Conservation (phyloP, 2,113 vertebrate species). For the Gasterosteus nipponicus region DNA sequence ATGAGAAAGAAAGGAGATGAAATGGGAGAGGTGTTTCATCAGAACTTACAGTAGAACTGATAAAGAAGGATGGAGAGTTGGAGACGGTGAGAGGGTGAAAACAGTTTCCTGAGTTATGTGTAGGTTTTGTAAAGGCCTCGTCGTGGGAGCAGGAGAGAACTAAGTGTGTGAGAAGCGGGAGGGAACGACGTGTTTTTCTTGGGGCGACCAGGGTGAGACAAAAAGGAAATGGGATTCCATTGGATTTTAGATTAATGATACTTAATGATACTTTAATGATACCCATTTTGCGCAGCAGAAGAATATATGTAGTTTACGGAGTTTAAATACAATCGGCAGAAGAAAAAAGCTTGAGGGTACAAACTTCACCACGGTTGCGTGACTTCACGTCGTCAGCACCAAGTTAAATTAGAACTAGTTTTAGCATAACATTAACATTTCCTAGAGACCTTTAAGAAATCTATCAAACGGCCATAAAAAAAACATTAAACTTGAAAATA, state of each 20-base stretch:
- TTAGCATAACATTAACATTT: not conserved
- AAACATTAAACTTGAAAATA: not conserved
- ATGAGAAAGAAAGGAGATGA: conserved; percentile 20
- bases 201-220: not conserved
- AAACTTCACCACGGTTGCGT: not conserved
- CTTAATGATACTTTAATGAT: not conserved
- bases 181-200: not conserved
- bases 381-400: not conserved
- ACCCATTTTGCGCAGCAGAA: not conserved
- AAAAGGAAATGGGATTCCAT: not conserved
- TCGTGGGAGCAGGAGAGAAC: conserved; percentile 30
- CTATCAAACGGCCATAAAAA: not conserved
- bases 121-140: conserved; percentile 33
- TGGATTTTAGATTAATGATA: not conserved
- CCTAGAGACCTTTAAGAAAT: not conserved
- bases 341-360: not conserved
- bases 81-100: conserved; percentile 28
- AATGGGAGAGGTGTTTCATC: conserved; percentile 25
- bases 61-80: conserved; percentile 13
- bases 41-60: conserved; percentile 13
- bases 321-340: not conserved
- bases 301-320: not conserved
- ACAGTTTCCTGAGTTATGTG: conserved; percentile 43
- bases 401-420: not conserved
- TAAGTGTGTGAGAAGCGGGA: conserved; percentile 5